phyloP scores from a whole-genome alignment of 2,113 vertebrate species.

The Burhinus oedicnemus region DNA sequence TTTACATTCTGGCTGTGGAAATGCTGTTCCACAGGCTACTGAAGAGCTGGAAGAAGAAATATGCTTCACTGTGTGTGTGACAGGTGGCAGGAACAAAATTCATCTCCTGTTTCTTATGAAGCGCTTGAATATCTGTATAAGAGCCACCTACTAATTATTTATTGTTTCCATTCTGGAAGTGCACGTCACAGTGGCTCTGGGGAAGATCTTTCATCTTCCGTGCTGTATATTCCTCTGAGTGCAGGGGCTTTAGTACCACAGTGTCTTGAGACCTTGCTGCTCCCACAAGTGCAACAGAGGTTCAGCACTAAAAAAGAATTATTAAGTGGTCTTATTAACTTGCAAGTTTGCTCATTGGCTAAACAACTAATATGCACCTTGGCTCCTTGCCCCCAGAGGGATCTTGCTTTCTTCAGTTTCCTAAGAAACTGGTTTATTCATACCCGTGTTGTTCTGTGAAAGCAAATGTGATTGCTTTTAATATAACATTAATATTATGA shows the following conservation, averaged over 20 bases:
- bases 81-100: not conserved
- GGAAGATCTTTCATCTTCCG: conserved; percentile 36
- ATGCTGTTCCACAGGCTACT: not conserved
- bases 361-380: not conserved
- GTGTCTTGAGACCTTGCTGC: not conserved
- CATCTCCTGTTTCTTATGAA: not conserved
- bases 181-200: not conserved
- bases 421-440: not conserved
- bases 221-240: not conserved
- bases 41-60: not conserved
- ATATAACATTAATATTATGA: not conserved
- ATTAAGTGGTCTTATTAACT: conserved; percentile 8
- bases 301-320: conserved; percentile 2
- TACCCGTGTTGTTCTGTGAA: not conserved
- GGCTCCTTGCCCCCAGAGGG: not conserved
- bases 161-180: not conserved
- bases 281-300: not conserved
- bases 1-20: not conserved
- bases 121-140: not conserved
- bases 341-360: not conserved
- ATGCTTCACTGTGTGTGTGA: fast-evolving
- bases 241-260: not conserved
- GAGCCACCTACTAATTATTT: not conserved
- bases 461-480: conserved; percentile 12
- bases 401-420: not conserved